Evolutionary conservation across 2,113 vertebrate species (phyloP), one percentile per base, ranked within the genome.

Genomic region (Pteropus alecto): DNA sequence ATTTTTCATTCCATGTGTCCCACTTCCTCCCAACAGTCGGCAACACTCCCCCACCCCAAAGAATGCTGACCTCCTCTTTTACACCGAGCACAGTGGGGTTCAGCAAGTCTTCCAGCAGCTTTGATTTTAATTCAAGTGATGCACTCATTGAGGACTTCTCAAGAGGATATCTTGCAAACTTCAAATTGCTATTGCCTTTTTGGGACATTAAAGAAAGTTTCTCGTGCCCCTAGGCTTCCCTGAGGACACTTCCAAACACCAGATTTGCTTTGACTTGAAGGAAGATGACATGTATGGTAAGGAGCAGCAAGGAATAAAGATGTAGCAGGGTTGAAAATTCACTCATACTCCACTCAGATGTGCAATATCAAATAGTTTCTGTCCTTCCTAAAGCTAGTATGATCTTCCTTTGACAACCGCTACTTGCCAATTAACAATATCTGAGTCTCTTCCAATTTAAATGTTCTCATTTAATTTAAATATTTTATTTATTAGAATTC

Each of bases 161-260:
- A 46, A 83, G 97, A 98, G 98, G 93, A 94, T 97, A 97, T 87
- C 97, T 92, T 92, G 82, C 83, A 97, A 96, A 97, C 97, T 97
- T 98, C 94, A 97, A 97, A 98, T 97, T 97, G 90, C 91, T 97
- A 61, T 97, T 95, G 93, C 94, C 85, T 98, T 98, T 98, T 96
- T 97, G 97, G 98, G 98, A 98, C 97, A 96, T 97, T 98, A 98
- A 97, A 97, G 97, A 95, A 96, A 98, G 97, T 96, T 97, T 97
- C 92, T 98, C 78, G 92, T 97, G 97, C 97, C 98, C 95, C 93
- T 96, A 33, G 97, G 97, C 98, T 94, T 97, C 97, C 97, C 83
- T 30, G 97, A 97, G 97, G 98, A 97, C 86, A 92, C 94, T 93
- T 95, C 89, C 91, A 96, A 96, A 97, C 86, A 97, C 95, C 93